Evolutionary conservation across 2,888 invertebrate species (phyloP).

Genomic region (Ditula angustiorana): DNA sequence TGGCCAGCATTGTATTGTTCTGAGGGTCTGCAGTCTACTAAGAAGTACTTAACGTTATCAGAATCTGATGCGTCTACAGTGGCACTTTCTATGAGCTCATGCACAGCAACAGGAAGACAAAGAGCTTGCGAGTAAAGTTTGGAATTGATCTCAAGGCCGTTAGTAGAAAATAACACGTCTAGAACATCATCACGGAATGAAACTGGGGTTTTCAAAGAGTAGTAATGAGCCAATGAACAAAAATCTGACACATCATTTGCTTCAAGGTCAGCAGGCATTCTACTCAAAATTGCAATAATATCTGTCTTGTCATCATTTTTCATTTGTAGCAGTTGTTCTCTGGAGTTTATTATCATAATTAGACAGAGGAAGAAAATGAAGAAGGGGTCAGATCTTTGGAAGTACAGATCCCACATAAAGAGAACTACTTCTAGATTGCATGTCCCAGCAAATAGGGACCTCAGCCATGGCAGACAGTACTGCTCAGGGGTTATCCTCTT

Average conservation of each 20-base stretch:
- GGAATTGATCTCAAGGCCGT: constrained; percentile 85
- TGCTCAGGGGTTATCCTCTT: constrained; percentile 96
- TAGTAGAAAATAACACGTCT: constrained; percentile 87
- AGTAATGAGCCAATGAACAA: constrained; percentile 98
- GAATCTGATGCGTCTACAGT: constrained; percentile 87
- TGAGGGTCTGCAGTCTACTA: constrained; percentile 98
- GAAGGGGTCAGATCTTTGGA: constrained; percentile 98
- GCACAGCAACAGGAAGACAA: constrained; percentile 98
- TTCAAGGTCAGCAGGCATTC: constrained; percentile 94
- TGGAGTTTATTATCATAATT: constrained; percentile 97
- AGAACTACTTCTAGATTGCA: constrained; percentile 94
- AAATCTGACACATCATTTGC: constrained; percentile 98
- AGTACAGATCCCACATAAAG: constrained; percentile 98
- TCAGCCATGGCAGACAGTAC: constrained; percentile 96
- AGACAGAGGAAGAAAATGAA: constrained; percentile 97
- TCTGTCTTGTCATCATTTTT: constrained; percentile 89
- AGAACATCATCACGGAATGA: constrained; percentile 95
- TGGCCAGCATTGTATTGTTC: constrained; percentile 99
- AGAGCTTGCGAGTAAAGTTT: constrained; percentile 92
- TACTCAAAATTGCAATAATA: constrained; percentile 88
- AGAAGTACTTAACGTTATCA: constrained; percentile 93
- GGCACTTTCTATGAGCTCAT: constrained; percentile 95
- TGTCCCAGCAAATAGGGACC: constrained; percentile 94
- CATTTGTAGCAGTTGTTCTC: constrained; percentile 93
- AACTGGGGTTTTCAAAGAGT: constrained; percentile 95